These are phyloP conservation scores for Epinephelus malabaricus DNA, from an alignment of 2,797 vertebrate genomes.

Conservation along the genomic window DNA sequence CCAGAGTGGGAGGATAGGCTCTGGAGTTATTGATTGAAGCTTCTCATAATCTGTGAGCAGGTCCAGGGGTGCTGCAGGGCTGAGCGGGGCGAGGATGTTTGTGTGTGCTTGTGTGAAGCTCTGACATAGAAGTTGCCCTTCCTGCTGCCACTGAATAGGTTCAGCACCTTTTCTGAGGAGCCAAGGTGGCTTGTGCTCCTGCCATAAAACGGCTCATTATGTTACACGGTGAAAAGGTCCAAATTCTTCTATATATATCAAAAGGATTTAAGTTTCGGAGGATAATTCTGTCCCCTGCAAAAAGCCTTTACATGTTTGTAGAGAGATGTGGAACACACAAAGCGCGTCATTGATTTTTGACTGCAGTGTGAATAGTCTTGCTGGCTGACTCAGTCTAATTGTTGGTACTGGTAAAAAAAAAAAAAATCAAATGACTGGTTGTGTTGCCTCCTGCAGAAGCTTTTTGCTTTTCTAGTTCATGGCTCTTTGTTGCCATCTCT, in stretches of 20 bases:
- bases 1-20: conserved; percentile 55
- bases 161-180: conserved; percentile 18
- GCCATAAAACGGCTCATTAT: conserved; percentile 10
- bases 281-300: background rate
- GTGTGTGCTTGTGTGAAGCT: conserved; percentile 38
- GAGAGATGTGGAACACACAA: background rate
- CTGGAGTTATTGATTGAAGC: conserved; percentile 68
- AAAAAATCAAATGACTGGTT: background rate
- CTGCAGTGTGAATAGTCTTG: background rate
- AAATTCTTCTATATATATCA: background rate
- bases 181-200: background rate
- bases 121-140: conserved; percentile 66
- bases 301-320: background rate
- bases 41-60: conserved; percentile 67
- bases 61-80: conserved; percentile 59
- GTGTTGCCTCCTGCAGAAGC: conserved; percentile 4
- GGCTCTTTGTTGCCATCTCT: conserved; percentile 22
- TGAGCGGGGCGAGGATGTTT: conserved; percentile 36
- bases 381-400: background rate
- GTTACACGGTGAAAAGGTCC: background rate
- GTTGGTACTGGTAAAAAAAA: background rate
- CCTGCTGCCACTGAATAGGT: conserved; percentile 40
- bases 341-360: background rate
- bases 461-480: conserved; percentile 7
- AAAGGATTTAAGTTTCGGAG: background rate